These are phyloP conservation scores for Lithophane socia DNA, from an alignment of 2,888 invertebrate genomes.

Conservation along the genomic window DNA sequence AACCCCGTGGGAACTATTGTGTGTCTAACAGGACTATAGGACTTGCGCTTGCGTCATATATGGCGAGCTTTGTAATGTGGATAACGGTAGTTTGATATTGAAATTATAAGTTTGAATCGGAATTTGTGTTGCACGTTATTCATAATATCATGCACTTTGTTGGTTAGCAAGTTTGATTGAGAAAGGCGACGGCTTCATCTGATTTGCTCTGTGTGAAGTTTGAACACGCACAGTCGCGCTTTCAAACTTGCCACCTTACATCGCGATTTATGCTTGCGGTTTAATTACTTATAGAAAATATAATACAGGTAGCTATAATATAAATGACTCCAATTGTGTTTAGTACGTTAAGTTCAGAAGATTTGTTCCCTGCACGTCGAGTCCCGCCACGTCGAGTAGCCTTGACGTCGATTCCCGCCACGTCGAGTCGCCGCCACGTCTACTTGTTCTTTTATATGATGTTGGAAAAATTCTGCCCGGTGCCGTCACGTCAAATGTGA, in stretches of 20 bases:
- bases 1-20: slow-evolving; percentile 78
- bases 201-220: slow-evolving; percentile 20
- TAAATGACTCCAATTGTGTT: no score
- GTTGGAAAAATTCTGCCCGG: no score
- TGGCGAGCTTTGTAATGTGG: slow-evolving; percentile 56
- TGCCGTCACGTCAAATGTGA: no score
- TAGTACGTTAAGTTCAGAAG: no score
- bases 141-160: neutral
- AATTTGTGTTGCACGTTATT: neutral
- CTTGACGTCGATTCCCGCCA: no score
- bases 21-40: slow-evolving; percentile 63
- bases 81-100: slow-evolving; percentile 54
- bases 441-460: no score
- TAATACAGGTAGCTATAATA: no score
- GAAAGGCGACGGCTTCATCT: slow-evolving; percentile 9
- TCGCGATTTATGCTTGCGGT: neutral
- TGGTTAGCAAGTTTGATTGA: slow-evolving; percentile 2
- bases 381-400: no score
- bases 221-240: slow-evolving; percentile 26
- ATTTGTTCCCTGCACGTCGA: no score
- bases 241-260: neutral
- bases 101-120: neutral
- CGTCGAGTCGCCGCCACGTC: no score
- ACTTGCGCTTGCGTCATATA: slow-evolving; percentile 57
- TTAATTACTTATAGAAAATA: neutral